phyloP scores from a whole-genome alignment of 2,797 vertebrate species.

The Mus minutoides region DNA sequence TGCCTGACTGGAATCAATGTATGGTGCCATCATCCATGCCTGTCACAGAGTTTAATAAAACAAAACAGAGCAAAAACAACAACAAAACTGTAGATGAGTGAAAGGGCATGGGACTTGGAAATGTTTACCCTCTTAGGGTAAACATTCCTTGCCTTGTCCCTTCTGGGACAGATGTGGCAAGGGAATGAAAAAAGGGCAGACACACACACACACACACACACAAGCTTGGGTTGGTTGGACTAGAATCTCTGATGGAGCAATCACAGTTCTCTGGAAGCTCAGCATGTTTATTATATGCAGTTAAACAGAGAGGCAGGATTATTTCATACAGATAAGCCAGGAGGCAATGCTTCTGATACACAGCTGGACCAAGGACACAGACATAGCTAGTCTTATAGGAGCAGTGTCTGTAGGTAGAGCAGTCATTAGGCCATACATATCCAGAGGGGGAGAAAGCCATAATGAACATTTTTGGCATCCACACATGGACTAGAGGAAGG shows the following conservation, averaged over 20 bases:
- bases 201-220: neutral
- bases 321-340: neutral
- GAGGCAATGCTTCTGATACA: neutral
- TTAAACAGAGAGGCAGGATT: neutral
- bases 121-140: neutral
- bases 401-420: neutral
- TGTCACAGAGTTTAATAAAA: constrained; percentile 16
- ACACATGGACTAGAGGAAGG: neutral
- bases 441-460: neutral
- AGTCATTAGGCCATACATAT: neutral
- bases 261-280: neutral
- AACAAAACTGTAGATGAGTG: neutral
- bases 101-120: neutral
- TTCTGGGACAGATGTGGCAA: neutral
- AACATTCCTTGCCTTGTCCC: neutral
- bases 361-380: neutral
- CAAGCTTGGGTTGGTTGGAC: neutral
- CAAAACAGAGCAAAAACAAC: neutral
- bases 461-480: neutral
- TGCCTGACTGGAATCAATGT: neutral
- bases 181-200: neutral
- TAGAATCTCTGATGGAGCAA: neutral
- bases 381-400: neutral
- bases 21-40: neutral
- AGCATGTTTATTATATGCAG: neutral